Base-by-base conservation (phyloP, 2,888 invertebrate genomes). In the Chloroclystis v-ata region DNA sequence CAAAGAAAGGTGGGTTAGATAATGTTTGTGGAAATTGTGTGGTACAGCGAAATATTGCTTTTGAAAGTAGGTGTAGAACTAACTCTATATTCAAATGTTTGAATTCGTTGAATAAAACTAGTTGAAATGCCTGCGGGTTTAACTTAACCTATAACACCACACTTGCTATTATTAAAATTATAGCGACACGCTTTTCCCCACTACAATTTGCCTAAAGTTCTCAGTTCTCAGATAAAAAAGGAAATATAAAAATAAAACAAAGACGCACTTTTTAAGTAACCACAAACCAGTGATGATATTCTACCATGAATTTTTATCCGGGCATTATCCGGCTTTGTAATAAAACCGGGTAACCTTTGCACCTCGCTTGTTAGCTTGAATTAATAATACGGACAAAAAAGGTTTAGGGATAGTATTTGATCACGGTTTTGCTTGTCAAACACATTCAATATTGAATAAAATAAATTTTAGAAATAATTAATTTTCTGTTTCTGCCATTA, bases 341-440 rank as follows among this genome's bases (percentile, higher is more conserved):
- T 60, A 56, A 56, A 56, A 56, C 52, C 53, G 53, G 54, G 49
- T 53, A 53, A 52, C 60, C 57, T 59, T 56, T 56, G 46, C 52
- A 49, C 45, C 45, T 38, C 47, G 49, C 54, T 52, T 56, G 50
- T 74, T 75, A 70, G 64, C 65, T 63, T 71, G 69, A 75, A 77
- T 77, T 75, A 75, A 70, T 73, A 70, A 74, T 65, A 56, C 52
- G 54, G 58, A 13, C 4, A 13, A 43, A 26, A 49, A 56, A 55
- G 29, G 6, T 35, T 24, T 35, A 20, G 11, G 20, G 7, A 35
- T 35, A 35, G 20, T 6, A 26, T 26, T 26, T 26, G 8, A 8
- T 26, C 1, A 2, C 26, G 2, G n/a, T n/a, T n/a, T 26, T 26
- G 9, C 26, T 26, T 1, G 26, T 26, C 1, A 26, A 26, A 9